phyloP scores from a whole-genome alignment of 2,888 invertebrate genomes.

The Abscondita cerata region DNA sequence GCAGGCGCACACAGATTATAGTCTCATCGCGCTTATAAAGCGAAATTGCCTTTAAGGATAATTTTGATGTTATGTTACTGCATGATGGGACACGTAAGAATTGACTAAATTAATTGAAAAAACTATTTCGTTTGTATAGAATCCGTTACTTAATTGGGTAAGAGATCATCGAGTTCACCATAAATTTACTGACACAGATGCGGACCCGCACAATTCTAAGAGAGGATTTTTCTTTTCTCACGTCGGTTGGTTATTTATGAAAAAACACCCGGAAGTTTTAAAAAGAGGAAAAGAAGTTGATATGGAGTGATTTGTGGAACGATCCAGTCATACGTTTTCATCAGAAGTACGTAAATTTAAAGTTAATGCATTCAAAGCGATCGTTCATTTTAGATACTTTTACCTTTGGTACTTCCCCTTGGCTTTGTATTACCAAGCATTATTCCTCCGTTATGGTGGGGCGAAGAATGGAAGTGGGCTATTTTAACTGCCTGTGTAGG shows the following conservation, averaged over 20 bases:
- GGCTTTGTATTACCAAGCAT: slow-evolving; percentile 66
- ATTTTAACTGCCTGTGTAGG: slow-evolving; percentile 60
- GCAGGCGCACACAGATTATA: slow-evolving; percentile 96
- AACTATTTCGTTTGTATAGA: slow-evolving; percentile 60
- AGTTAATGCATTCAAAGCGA: too few species aligned
- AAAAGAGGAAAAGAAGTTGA: slow-evolving; percentile 79
- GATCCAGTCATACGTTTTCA: slow-evolving; percentile 83
- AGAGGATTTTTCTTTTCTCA: slow-evolving; percentile 94
- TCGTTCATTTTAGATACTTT: slow-evolving; percentile 8
- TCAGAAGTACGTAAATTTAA: too few species aligned
- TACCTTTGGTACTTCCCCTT: slow-evolving; percentile 60
- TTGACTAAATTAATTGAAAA: not conserved
- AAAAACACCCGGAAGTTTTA: slow-evolving; percentile 86
- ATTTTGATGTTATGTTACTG: slow-evolving; percentile 31
- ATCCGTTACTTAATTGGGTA: slow-evolving; percentile 74
- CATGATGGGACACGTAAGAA: slow-evolving; percentile 11
- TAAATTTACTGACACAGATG: slow-evolving; percentile 69
- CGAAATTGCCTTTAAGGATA: slow-evolving; percentile 61
- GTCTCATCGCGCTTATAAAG: slow-evolving; percentile 96
- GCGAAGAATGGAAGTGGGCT: slow-evolving; percentile 70
- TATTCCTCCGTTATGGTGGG: slow-evolving; percentile 71
- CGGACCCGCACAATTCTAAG: slow-evolving; percentile 62
- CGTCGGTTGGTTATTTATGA: slow-evolving; percentile 90
- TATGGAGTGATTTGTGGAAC: slow-evolving; percentile 75
- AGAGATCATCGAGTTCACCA: slow-evolving; percentile 65